Base-by-base conservation (phyloP, 2,113 vertebrate species). In the Toxotes jaculatrix region DNA sequence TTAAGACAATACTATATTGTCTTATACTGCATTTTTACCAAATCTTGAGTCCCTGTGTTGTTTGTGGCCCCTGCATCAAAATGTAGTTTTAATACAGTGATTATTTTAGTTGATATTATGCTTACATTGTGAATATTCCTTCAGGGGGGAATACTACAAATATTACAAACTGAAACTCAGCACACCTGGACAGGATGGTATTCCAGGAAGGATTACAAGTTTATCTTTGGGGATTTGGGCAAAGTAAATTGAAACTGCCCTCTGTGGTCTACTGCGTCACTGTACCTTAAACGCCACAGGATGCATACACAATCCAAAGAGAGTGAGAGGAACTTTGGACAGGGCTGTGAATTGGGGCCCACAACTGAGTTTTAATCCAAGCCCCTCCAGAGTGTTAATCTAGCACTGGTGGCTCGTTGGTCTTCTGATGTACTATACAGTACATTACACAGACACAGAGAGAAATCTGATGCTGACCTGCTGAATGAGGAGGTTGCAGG, bases 401-500 rank as follows among this genome's bases (percentile, higher is more conserved):
- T 45, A 5, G 16, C 32, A 11, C 69, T 75, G 47, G 31, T 47
- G 67, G 45, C 49, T 56, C 31, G 34, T 38, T 56, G 60, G 71
- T 82, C 32, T 65, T 72, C 21, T 40, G 51, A 1, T 61, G 32
- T 34, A n/a, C 55, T 70, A 65, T 1, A 27, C 27, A 27, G 27
- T 27, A 27, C 27, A 27, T 27, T 27, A 27, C 27, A 27, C 27
- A 27, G 40, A 71, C 14, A 0, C 21, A 31, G 31, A 72, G 23
- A 17, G 32, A 21, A 67, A 55, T 6, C 0, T 31, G 19, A 17
- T 38, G 40, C 36, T 79, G 75, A 99, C 98, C 97, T 97, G 97
- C 66, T 97, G 96, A 12, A 98, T 94, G 84, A 99, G 95, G 8
- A 99, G 96, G 93, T 97, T 97, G 92, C 96, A 97, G 62, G 95